phyloP scores from a whole-genome alignment of 2,888 invertebrate genomes.

The Camponotus fellah region DNA sequence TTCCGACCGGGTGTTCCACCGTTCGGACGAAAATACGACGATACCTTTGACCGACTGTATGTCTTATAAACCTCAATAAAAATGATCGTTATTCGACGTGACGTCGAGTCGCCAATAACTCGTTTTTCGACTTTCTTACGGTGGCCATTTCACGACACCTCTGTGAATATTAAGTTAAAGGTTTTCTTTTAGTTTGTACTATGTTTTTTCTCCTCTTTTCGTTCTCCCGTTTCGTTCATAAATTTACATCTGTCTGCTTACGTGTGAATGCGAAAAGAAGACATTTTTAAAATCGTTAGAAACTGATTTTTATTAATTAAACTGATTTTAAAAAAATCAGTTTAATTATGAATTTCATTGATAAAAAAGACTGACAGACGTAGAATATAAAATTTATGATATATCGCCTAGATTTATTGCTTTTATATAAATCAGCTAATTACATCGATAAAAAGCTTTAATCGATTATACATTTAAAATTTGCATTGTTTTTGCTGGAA shows the following conservation, averaged over 20 bases:
- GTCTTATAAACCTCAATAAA: constrained; percentile 44
- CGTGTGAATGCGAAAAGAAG: too few relatives aligned
- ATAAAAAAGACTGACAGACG: too few relatives aligned
- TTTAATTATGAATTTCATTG: too few relatives aligned
- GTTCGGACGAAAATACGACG: constrained; percentile 34
- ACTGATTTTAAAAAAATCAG: too few relatives aligned
- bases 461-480: background rate
- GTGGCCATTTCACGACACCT: constrained; percentile 41
- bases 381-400: background rate
- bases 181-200: constrained; percentile 33
- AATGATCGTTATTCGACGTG: constrained; percentile 47
- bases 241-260: too few relatives aligned
- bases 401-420: background rate
- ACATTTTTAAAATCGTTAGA: too few relatives aligned
- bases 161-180: constrained; percentile 39
- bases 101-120: constrained; percentile 44
- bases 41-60: constrained; percentile 50
- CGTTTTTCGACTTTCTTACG: constrained; percentile 55
- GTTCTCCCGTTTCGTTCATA: background rate
- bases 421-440: too few relatives aligned
- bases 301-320: too few relatives aligned
- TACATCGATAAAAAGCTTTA: background rate
- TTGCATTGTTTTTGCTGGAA: background rate
- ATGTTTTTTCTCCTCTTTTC: constrained; percentile 16
- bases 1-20: constrained; percentile 7